Evolutionary conservation across 2,113 vertebrate species (phyloP), one percentile per base, ranked within the genome.

Genomic region (Desmodus rotundus): DNA sequence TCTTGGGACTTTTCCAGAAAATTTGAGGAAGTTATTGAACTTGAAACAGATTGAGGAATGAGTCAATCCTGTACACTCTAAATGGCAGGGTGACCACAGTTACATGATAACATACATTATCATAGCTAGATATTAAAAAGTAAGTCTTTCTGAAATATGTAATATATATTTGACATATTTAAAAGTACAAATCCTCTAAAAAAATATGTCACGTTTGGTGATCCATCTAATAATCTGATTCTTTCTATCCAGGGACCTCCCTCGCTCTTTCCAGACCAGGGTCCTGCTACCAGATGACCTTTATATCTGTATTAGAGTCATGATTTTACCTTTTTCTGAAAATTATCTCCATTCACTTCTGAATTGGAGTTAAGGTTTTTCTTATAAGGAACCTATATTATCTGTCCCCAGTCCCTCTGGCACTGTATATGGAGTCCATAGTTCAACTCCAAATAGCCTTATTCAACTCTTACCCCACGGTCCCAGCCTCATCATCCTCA

Each of bases 1-100:
- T 74, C 72, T 87, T 77, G 58, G 85, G 74, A 83, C 47, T 95
- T 96, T 84, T 84, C 47, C 45, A 86, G 89, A 94, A 96, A 97
- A 76, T 56, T 0, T 96, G 70, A 85, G 58, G 76, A 73, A 93
- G 84, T 78, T 15, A n/a, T 73, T 96, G 47, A 96, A 95, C 90
- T 94, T 95, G 73, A 96, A 95, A 61, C 33, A 88, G 85, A 91
- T 16, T 50, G 47, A 90, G 68, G 54, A 89, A 88, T 94, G 61
- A 96, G 84, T 96, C 90, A 82, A 56, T 88, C 43, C 74, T 38
- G 6, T 31, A 15, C 12, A 77, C 54, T 86, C 28, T 91, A 84
- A 87, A 96, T 86, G 77, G 68, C 85, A 96, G n/a, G 33, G 41
- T 74, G 61, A 94, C 76, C 63, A 52, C 12, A 77, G 84, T 74